Conservation (phyloP, 1,140 invertebrate species). For the Lucilia sericata region DNA sequence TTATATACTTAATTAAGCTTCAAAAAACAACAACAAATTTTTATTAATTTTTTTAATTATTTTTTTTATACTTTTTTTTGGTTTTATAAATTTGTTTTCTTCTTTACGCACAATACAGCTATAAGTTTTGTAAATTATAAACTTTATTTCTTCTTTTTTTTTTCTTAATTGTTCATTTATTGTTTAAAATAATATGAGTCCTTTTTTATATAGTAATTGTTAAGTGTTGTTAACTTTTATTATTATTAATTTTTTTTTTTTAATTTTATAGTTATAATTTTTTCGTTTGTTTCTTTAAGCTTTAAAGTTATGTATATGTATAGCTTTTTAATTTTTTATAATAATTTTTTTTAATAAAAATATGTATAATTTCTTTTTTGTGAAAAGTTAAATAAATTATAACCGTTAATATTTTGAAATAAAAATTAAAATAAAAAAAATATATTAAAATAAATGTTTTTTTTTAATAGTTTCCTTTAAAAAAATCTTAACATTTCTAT, state of each 20-base stretch:
- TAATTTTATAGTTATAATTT: not conserved
- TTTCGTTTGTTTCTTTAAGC: slow-evolving; percentile 18
- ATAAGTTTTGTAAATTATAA: slow-evolving; percentile 19
- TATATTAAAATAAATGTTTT: not conserved
- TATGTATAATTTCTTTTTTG: slow-evolving; percentile 25
- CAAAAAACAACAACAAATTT: not conserved
- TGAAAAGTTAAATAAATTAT: slow-evolving; percentile 15
- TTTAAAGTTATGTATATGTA: not conserved
- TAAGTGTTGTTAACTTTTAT: slow-evolving; percentile 9
- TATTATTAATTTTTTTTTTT: too few species aligned
- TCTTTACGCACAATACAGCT: not conserved
- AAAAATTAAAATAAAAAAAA: not conserved
- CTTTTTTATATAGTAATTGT: not conserved
- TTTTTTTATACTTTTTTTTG: not conserved
- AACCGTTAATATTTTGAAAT: slow-evolving; percentile 4
- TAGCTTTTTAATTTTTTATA: slow-evolving; percentile 3
- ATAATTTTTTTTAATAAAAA: slow-evolving; percentile 10
- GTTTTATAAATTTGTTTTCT: not conserved
- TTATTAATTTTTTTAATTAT: not conserved
- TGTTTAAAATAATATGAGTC: not conserved
- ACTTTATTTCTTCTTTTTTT: not conserved
- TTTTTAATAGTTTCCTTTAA: too few species aligned
- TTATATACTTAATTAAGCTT: slow-evolving; percentile 20
- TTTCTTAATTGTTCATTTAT: not conserved
- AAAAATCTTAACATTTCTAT: too few species aligned